These are phyloP conservation scores for Acanthurus lineatus DNA, from an alignment of 2,797 vertebrate genomes.

Conservation along the genomic window DNA sequence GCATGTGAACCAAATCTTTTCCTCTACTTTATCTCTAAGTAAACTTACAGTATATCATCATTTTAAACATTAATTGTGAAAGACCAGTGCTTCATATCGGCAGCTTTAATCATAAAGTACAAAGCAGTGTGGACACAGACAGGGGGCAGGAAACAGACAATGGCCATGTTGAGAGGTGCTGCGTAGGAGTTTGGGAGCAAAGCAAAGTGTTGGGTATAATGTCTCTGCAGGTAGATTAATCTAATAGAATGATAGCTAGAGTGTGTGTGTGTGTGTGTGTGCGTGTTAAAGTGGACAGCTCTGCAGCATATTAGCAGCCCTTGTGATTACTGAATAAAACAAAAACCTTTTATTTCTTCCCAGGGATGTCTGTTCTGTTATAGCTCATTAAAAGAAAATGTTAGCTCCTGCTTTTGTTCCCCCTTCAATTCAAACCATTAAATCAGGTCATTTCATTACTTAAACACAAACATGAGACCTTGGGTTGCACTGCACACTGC, in stretches of 20 bases:
- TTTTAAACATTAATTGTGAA: neutral
- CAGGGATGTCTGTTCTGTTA: slow-evolving; percentile 73
- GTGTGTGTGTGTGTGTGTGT: slow-evolving; percentile 14
- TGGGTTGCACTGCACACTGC: slow-evolving; percentile 42
- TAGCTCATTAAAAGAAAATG: slow-evolving; percentile 74
- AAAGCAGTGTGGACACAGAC: neutral
- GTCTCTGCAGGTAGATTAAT: slow-evolving; percentile 23
- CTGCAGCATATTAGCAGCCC: slow-evolving; percentile 56
- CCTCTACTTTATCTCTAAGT: neutral
- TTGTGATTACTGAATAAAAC: slow-evolving; percentile 77
- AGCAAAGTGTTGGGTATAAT: slow-evolving; percentile 9
- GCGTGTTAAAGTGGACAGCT: slow-evolving; percentile 49
- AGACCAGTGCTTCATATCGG: neutral
- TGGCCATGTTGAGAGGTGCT: slow-evolving; percentile 11
- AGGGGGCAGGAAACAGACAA: neutral
- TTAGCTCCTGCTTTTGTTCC: slow-evolving; percentile 27
- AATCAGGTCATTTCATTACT: slow-evolving; percentile 63
- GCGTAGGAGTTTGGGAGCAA: slow-evolving; percentile 16
- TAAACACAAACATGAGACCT: slow-evolving; percentile 57
- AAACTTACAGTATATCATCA: neutral
- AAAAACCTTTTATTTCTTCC: slow-evolving; percentile 77
- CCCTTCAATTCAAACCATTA: slow-evolving; percentile 65
- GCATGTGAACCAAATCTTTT: neutral
- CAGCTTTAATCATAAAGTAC: neutral
- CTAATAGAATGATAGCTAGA: slow-evolving; percentile 9